These are phyloP conservation scores for Ataeniobius toweri DNA, from an alignment of 2,797 vertebrate species.

Conservation along the genomic window DNA sequence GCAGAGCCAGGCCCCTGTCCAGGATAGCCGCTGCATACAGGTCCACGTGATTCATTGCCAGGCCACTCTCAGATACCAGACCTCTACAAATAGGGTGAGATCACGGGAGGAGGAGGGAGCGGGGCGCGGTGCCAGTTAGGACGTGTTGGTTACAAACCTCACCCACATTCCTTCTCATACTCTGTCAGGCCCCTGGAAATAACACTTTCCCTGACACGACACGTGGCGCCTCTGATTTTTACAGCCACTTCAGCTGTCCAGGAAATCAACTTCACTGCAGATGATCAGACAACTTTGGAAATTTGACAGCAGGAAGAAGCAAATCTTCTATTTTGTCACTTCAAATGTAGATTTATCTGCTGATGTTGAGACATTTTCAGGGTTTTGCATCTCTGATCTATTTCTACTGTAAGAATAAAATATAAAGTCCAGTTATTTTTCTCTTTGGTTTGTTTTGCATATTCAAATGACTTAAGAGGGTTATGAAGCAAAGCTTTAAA, in stretches of 20 bases:
- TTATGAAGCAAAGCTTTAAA: not conserved
- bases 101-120: conserved; percentile 50
- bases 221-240: conserved; percentile 37
- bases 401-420: not conserved
- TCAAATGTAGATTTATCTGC: not conserved
- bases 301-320: conserved; percentile 13
- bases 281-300: conserved; percentile 31
- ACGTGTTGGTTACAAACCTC: conserved; percentile 63
- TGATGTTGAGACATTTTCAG: not conserved
- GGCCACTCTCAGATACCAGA: conserved; percentile 42
- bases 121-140: conserved; percentile 60
- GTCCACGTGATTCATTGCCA: conserved; percentile 48
- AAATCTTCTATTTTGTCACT: not conserved
- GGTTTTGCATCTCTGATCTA: not conserved
- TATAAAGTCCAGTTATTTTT: not conserved
- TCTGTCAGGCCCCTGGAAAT: conserved; percentile 70
- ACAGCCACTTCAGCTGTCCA: conserved; percentile 44
- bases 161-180: conserved; percentile 69
- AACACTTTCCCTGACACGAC: conserved; percentile 57
- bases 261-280: conserved; percentile 45
- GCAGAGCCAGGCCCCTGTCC: not conserved
- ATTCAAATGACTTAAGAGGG: not conserved
- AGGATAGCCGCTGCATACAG: conserved; percentile 11
- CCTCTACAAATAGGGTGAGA: conserved; percentile 62
- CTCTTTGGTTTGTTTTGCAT: not conserved